Percentiles rank a stretch among this genome's conserved stretches.
phyloP scores from a whole-genome alignment of 2,113 vertebrate genomes.

The Aix galericulata region DNA sequence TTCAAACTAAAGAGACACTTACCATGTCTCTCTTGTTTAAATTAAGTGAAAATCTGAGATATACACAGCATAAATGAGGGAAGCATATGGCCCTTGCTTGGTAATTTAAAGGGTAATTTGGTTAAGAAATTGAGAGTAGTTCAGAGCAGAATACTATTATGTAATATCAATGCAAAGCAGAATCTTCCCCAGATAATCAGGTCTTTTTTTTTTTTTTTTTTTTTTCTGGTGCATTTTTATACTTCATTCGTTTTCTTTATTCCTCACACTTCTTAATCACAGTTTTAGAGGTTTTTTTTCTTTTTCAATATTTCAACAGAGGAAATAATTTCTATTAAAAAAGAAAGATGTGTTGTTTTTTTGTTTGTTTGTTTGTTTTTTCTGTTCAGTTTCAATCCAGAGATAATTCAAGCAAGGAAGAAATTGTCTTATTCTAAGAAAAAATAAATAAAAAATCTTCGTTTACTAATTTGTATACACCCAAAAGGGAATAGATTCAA shows the following conservation, averaged over 20 bases:
- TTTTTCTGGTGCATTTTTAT: constrained; percentile 13
- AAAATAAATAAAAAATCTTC: background rate
- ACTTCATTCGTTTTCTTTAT: constrained; percentile 33
- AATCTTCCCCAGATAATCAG: constrained; percentile 38
- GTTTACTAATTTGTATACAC: background rate
- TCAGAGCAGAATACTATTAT: constrained; percentile 48
- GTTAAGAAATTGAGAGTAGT: constrained; percentile 63
- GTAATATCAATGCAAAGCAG: constrained; percentile 66
- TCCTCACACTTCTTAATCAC: background rate
- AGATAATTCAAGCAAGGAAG: background rate
- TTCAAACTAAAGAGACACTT: constrained; percentile 58
- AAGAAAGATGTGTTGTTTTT: background rate
- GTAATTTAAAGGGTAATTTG: constrained; percentile 73
- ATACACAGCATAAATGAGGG: constrained; percentile 53
- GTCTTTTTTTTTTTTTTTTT: background rate
- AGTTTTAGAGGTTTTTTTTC: constrained; percentile 5
- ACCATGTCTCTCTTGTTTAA: constrained; percentile 61
- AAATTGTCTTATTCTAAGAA: background rate
- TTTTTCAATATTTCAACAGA: background rate
- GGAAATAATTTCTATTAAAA: background rate
- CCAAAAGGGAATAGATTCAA: background rate
- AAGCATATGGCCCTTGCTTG: constrained; percentile 66
- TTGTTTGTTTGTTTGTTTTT: background rate
- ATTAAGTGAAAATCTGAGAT: constrained; percentile 68
- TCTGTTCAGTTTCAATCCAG: background rate